A percentile compares a stretch with the other conserved stretches of the same genome.
Evolutionary conservation across 2,113 vertebrate species (phyloP).

Genomic region (Aldabrachelys gigantea): DNA sequence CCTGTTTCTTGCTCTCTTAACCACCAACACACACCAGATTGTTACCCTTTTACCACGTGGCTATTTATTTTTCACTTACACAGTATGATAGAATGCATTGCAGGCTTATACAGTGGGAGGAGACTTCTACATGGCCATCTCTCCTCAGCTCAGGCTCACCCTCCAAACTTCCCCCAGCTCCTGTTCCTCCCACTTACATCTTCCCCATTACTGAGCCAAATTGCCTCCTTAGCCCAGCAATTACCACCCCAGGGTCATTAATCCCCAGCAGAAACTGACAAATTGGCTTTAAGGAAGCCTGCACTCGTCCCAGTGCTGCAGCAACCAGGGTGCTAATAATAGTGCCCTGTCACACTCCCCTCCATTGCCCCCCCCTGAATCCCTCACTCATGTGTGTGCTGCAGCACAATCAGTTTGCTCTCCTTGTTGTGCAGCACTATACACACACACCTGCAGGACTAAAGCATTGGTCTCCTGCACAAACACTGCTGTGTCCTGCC

Average conservation of each 20-base stretch:
- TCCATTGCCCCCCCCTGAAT: neutral
- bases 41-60: neutral
- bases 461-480: neutral
- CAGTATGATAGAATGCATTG: neutral
- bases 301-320: neutral
- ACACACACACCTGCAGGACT: neutral
- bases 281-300: neutral
- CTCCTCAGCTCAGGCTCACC: neutral
- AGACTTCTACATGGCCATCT: neutral
- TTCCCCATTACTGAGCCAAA: neutral
- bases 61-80: neutral
- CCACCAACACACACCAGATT: neutral
- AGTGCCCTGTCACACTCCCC: neutral
- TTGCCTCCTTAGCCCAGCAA: neutral
- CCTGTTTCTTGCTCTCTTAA: neutral
- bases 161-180: neutral
- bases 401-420: neutral
- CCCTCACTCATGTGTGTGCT: neutral
- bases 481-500: neutral
- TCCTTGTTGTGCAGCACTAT: neutral
- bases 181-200: neutral
- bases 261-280: neutral
- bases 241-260: neutral
- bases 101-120: neutral
- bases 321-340: neutral